Percentiles rank a stretch among this genome's conserved stretches.
phyloP scores from a whole-genome alignment of 2,888 invertebrate species.

The Epinotia brunnichana region DNA sequence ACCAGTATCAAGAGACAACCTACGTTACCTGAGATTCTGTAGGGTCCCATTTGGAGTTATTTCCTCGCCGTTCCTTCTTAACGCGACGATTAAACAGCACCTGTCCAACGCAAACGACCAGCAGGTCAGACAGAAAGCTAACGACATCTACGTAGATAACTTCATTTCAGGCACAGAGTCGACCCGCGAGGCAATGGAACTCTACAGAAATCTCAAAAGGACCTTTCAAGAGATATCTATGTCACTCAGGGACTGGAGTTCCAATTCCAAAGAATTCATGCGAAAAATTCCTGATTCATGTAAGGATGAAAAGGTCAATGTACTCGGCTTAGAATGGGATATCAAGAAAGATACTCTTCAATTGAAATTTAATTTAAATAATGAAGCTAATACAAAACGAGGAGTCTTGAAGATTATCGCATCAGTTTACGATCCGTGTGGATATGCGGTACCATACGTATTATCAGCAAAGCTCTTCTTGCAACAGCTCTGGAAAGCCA shows the following conservation, averaged over 20 bases:
- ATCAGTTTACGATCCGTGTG: slow-evolving; percentile 5
- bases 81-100: slow-evolving; percentile 7
- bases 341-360: slow-evolving; percentile 2
- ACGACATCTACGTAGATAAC: slow-evolving; percentile 21
- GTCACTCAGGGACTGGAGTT: slow-evolving; percentile 8
- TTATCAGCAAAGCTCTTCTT: not conserved
- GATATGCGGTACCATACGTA: not conserved
- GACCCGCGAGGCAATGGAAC: not conserved
- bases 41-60: slow-evolving; percentile 7
- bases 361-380: not conserved
- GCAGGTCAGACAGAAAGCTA: not conserved
- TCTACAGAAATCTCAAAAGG: not conserved
- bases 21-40: slow-evolving; percentile 4
- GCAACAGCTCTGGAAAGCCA: not conserved
- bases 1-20: not conserved
- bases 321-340: slow-evolving; percentile 5
- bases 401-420: not conserved
- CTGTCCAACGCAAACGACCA: not conserved
- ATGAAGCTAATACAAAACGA: not conserved
- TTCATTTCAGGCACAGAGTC: not conserved
- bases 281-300: not conserved
- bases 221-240: not conserved
- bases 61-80: not conserved
- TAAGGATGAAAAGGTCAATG: not conserved
- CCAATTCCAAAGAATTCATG: slow-evolving; percentile 5